Evolutionary conservation across 1,140 invertebrate genomes (phyloP).

Genomic region (Drosophila sechellia): DNA sequence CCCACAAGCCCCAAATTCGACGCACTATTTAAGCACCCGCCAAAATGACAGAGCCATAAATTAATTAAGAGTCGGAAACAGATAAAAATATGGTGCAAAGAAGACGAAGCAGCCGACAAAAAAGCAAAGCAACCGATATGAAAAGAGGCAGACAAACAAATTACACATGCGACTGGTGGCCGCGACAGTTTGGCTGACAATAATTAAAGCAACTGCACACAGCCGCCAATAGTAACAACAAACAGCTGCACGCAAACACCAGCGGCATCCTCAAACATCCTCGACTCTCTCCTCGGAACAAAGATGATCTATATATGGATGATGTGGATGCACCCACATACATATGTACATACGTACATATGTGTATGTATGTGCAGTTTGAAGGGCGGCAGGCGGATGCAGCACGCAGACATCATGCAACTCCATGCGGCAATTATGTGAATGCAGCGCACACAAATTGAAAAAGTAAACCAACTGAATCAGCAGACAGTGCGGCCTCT

Average conservation of each 20-base stretch:
- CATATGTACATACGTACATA: neutral
- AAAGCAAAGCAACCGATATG: neutral
- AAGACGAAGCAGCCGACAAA: slow-evolving; percentile 4
- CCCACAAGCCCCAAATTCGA: slow-evolving; percentile 15
- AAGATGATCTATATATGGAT: slow-evolving; percentile 23
- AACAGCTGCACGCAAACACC: slow-evolving; percentile 68
- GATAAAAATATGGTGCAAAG: slow-evolving; percentile 64
- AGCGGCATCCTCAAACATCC: slow-evolving; percentile 15
- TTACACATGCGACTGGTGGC: slow-evolving; percentile 39
- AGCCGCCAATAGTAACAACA: slow-evolving; percentile 40
- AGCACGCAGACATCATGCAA: slow-evolving; percentile 45
- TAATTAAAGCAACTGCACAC: slow-evolving; percentile 70
- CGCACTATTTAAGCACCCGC: slow-evolving; percentile 53
- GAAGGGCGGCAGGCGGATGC: slow-evolving; percentile 31
- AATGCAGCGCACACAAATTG: slow-evolving; percentile 71
- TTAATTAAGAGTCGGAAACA: slow-evolving; percentile 80
- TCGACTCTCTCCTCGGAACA: slow-evolving; percentile 18
- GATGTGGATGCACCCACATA: too few relatives aligned
- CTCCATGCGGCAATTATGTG: slow-evolving; percentile 65
- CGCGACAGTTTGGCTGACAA: slow-evolving; percentile 71
- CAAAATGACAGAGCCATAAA: slow-evolving; percentile 60
- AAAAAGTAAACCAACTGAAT: slow-evolving; percentile 63
- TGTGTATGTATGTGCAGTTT: slow-evolving; percentile 32
- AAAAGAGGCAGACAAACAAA: slow-evolving; percentile 35
- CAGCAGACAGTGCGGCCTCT: slow-evolving; percentile 16